phyloP scores from a whole-genome alignment of 2,113 vertebrate species.

The Spilogale gracilis region DNA sequence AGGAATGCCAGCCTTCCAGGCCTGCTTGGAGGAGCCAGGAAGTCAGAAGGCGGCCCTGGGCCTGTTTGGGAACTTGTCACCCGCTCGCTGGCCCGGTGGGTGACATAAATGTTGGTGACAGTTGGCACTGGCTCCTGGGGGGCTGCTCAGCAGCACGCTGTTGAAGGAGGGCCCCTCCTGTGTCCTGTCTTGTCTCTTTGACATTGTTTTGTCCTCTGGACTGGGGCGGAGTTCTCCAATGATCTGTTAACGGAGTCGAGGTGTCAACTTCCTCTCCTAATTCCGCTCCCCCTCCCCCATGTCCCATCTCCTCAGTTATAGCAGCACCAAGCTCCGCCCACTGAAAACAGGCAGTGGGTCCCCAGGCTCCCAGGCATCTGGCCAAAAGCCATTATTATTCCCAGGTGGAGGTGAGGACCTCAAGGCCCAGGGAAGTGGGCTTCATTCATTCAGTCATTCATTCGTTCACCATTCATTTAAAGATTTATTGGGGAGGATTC shows the following conservation, averaged over 20 bases:
- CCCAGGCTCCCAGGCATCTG: rapidly evolving
- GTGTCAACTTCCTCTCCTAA: not conserved
- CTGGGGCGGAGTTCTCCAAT: not conserved
- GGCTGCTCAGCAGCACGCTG: not conserved
- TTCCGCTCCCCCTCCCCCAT: not conserved
- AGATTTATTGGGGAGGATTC: not conserved
- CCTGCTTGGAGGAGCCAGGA: not conserved
- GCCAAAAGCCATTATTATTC: not conserved
- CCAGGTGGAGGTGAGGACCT: not conserved
- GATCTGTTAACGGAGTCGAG: not conserved
- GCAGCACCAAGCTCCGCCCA: not conserved
- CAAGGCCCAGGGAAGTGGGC: not conserved
- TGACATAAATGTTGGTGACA: not conserved
- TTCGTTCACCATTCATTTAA: not conserved
- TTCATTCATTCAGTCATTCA: not conserved
- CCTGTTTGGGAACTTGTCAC: not conserved
- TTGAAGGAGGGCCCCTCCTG: not conserved
- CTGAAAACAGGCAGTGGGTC: not conserved
- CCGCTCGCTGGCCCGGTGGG: not conserved
- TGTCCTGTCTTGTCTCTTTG: not conserved
- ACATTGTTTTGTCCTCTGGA: not conserved
- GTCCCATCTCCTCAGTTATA: not conserved
- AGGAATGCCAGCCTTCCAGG: not conserved
- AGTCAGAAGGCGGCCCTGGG: not conserved
- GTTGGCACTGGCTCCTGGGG: not conserved